These are phyloP conservation scores for Tribolium madens DNA, from an alignment of 1,140 invertebrate genomes.

Conservation along the genomic window DNA sequence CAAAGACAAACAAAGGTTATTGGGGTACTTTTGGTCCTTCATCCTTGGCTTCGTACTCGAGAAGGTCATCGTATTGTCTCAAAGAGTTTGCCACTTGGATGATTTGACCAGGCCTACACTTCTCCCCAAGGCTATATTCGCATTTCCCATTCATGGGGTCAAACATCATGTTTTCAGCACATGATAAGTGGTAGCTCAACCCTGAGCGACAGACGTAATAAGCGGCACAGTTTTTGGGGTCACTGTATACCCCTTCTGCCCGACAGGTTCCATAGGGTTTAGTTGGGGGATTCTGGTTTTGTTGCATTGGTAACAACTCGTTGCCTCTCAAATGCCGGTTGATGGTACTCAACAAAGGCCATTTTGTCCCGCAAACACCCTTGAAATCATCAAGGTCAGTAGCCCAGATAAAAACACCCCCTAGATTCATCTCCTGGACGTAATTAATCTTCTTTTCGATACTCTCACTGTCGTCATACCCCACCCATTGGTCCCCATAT, in stretches of 20 bases:
- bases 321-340: slow-evolving; percentile 70
- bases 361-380: slow-evolving; percentile 75
- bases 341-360: slow-evolving; percentile 73
- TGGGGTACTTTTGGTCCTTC: slow-evolving; percentile 52
- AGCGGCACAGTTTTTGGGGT: slow-evolving; percentile 75
- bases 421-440: slow-evolving; percentile 72
- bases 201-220: slow-evolving; percentile 78
- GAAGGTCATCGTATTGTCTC: slow-evolving; percentile 40
- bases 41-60: slow-evolving; percentile 42
- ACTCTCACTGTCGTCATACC: slow-evolving; percentile 80
- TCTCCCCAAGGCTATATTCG: slow-evolving; percentile 62
- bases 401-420: slow-evolving; percentile 77
- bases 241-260: slow-evolving; percentile 70
- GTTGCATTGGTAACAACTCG: background rate
- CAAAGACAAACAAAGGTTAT: background rate
- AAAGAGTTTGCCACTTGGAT: slow-evolving; percentile 56
- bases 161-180: slow-evolving; percentile 68
- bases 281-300: slow-evolving; percentile 41
- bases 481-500: slow-evolving; percentile 85
- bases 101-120: slow-evolving; percentile 60
- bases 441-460: slow-evolving; percentile 79
- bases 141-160: slow-evolving; percentile 69
- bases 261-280: slow-evolving; percentile 65
- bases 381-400: slow-evolving; percentile 78
- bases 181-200: slow-evolving; percentile 70